Evolutionary conservation across 2,797 vertebrate species (phyloP).

Genomic region (Pantherophis alleghaniensis): DNA sequence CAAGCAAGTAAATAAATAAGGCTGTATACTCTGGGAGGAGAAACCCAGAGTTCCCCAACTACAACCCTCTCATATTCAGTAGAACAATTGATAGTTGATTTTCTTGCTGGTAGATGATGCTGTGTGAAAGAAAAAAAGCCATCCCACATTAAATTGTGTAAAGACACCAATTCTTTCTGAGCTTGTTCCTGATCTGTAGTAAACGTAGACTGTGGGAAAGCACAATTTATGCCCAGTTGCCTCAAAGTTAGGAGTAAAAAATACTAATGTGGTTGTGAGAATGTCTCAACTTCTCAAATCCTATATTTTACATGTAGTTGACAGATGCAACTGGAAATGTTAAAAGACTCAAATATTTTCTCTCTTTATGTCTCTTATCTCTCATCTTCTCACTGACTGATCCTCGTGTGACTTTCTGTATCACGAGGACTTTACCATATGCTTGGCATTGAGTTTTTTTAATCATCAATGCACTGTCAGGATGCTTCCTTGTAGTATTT

Average conservation of each 20-base stretch:
- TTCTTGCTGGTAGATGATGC: neutral
- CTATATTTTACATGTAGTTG: neutral
- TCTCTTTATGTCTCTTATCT: neutral
- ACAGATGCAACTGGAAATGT: neutral
- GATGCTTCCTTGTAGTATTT: neutral
- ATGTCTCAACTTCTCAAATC: neutral
- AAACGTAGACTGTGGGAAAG: neutral
- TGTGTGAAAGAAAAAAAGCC: neutral
- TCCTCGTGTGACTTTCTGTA: neutral
- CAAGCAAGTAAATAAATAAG: neutral
- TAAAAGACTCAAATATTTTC: neutral
- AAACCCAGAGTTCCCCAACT: neutral
- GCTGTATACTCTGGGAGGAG: neutral
- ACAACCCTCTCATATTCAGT: neutral
- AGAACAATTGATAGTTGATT: neutral
- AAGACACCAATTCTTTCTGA: neutral
- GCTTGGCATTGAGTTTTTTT: neutral
- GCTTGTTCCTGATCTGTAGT: neutral
- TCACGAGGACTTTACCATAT: neutral
- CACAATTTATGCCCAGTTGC: neutral
- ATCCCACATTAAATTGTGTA: neutral
- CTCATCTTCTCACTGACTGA: neutral
- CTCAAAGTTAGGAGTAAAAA: neutral
- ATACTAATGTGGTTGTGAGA: neutral
- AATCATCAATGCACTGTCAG: neutral